Evolutionary conservation across 2,888 invertebrate species (phyloP).

Genomic region (Xestoiulus laeticollis): DNA sequence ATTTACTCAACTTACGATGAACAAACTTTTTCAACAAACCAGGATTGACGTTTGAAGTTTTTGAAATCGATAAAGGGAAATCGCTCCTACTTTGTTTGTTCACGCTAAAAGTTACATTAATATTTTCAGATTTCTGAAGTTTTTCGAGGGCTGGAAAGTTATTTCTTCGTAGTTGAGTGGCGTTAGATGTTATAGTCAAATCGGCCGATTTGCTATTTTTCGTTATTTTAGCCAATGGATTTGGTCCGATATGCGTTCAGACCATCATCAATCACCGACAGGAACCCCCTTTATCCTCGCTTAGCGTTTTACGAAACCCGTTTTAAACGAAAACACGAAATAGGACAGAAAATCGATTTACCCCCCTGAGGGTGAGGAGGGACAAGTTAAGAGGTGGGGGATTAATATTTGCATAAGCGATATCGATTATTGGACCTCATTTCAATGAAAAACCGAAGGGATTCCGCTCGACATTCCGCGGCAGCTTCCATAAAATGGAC

Average conservation of each 20-base stretch:
- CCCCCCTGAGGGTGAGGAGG: too few relatives aligned
- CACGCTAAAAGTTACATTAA: too few relatives aligned
- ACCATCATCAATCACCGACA: conserved; percentile 12
- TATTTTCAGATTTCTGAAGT: too few relatives aligned
- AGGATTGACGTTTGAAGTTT: too few relatives aligned
- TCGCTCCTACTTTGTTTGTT: too few relatives aligned
- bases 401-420: neutral
- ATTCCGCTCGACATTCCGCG: neutral
- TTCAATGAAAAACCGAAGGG: neutral
- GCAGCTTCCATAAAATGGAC: neutral
- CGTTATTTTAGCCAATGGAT: conserved; percentile 7
- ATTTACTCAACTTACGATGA: too few relatives aligned
- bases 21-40: too few relatives aligned
- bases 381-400: too few relatives aligned
- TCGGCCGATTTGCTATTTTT: neutral
- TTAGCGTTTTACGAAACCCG: neutral
- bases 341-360: neutral
- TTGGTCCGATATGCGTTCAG: neutral
- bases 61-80: too few relatives aligned
- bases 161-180: too few relatives aligned
- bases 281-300: conserved; percentile 12
- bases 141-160: too few relatives aligned
- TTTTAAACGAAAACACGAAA: neutral
- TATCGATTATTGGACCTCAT: conserved; percentile 18
- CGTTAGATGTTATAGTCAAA: too few relatives aligned